These are phyloP conservation scores for Hemicentrotus pulcherrimus DNA, from an alignment of 35 echinoderm and acorn worm species.

Conservation along the genomic window DNA sequence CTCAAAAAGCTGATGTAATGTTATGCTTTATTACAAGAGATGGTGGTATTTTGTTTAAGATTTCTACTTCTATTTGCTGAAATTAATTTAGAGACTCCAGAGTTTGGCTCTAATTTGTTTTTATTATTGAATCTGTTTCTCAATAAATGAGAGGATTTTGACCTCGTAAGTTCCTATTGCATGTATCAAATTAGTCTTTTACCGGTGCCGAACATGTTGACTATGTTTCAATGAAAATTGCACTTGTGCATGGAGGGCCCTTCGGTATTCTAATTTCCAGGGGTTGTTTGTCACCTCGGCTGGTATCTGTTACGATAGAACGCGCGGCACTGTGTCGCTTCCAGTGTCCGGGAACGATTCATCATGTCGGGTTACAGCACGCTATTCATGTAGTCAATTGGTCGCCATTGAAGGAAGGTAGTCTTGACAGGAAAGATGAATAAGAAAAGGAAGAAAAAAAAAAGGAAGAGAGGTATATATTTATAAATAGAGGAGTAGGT, in stretches of 20 bases:
- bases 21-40: background rate
- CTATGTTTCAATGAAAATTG: background rate
- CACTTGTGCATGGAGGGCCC: background rate
- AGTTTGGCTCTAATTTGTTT: background rate
- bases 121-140: background rate
- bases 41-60: background rate
- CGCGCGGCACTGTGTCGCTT: background rate
- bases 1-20: background rate
- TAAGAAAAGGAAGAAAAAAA: background rate
- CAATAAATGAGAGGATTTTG: background rate
- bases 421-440: background rate
- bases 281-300: background rate
- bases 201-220: background rate
- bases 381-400: background rate
- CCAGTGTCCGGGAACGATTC: background rate
- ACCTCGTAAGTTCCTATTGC: background rate
- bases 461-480: background rate
- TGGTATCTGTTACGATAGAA: background rate
- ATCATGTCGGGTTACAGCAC: background rate
- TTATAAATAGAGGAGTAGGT: background rate
- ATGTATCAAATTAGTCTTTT: background rate
- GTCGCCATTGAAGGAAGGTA: background rate
- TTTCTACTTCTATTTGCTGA: background rate
- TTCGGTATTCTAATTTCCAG: background rate
- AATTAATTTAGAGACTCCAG: background rate